A percentile compares a stretch with the other conserved stretches of the same genome.
These are phyloP conservation scores for Hemiprocne comata DNA, from an alignment of 2,113 vertebrate genomes.

Conservation along the genomic window DNA sequence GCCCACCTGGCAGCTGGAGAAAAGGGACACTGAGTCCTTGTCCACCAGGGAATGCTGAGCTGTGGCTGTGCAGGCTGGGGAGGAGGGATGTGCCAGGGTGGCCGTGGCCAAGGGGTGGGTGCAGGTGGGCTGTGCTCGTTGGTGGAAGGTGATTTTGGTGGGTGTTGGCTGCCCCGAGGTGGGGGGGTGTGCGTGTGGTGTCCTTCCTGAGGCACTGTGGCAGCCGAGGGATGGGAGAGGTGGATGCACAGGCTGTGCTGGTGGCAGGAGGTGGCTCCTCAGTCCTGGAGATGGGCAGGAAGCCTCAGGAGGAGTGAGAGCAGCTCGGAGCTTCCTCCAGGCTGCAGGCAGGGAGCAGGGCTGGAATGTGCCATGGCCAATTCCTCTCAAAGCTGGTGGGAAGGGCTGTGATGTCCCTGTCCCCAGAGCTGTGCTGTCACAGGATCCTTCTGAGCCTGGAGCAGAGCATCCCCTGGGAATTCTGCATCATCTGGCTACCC, in stretches of 20 bases:
- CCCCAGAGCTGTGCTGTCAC: background rate
- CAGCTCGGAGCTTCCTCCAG: background rate
- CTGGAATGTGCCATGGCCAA: background rate
- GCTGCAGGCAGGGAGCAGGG: background rate
- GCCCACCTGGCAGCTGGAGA: background rate
- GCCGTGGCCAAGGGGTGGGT: accelerated
- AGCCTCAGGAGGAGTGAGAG: background rate
- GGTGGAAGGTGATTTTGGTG: accelerated
- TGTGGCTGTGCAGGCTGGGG: accelerated
- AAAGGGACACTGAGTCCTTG: accelerated
- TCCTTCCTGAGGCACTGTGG: slow-evolving; percentile 20
- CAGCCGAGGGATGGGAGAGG: background rate
- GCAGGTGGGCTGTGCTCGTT: accelerated
- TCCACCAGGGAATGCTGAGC: accelerated
- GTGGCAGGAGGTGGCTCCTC: background rate
- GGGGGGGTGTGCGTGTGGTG: background rate
- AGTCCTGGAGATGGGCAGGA: background rate
- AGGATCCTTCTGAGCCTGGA: background rate
- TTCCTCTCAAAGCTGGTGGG: background rate
- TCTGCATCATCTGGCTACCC: background rate
- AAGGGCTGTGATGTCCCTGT: background rate
- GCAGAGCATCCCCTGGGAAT: background rate
- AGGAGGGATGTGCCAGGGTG: background rate
- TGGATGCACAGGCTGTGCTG: background rate
- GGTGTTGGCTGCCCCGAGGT: background rate